Conservation (phyloP, 2,888 invertebrate species). For the Dysmachus trigonus region DNA sequence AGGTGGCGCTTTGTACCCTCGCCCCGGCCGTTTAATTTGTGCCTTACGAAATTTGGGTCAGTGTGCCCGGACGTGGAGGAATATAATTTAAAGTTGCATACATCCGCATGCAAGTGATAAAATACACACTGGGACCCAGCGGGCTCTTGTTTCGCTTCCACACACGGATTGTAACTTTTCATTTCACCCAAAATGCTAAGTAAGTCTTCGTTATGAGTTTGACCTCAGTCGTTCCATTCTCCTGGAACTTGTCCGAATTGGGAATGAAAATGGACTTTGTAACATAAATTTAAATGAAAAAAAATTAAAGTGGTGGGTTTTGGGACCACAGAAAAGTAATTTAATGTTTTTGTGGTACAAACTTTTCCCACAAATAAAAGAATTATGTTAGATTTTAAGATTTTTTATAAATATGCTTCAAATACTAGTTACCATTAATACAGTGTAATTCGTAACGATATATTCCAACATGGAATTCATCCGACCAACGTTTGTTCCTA, state of each 20-base stretch:
- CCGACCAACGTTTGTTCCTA: no score
- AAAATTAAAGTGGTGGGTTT: background rate
- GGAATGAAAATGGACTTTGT: background rate
- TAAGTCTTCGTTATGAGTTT: background rate
- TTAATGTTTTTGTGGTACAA: no score
- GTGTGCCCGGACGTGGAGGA: background rate
- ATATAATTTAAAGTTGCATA: background rate
- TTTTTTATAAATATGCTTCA: no score
- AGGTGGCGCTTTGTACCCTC: background rate
- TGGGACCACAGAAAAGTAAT: no score
- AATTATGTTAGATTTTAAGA: no score
- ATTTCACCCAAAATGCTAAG: background rate
- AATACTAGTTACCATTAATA: no score
- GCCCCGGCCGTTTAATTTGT: background rate
- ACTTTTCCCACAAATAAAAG: no score
- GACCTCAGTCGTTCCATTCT: background rate
- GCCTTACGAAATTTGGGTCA: conserved; percentile 3
- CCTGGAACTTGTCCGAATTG: background rate
- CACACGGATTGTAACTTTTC: background rate
- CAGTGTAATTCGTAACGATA: no score
- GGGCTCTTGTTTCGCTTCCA: background rate
- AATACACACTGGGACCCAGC: background rate
- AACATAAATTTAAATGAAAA: background rate
- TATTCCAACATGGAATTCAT: no score
- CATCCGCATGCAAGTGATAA: background rate